A percentile compares a stretch with the other conserved stretches of the same genome.
These are phyloP conservation scores for Azorinus chamasolen DNA, from an alignment of 2,888 invertebrate genomes.

Conservation along the genomic window DNA sequence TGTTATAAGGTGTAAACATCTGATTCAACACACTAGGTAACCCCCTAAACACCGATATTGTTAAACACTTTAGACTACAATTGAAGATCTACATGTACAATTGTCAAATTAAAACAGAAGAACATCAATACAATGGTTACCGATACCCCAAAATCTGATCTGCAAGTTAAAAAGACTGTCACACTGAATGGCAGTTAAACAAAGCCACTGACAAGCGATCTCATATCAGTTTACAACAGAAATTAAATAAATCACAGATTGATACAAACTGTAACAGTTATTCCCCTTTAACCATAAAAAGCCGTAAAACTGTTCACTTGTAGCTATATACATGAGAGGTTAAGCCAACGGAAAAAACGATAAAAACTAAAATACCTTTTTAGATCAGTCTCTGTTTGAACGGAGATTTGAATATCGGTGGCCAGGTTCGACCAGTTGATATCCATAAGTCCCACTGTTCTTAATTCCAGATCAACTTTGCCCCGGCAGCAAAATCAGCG, in stretches of 20 bases:
- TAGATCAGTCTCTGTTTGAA: slow-evolving; percentile 69
- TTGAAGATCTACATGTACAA: too few relatives aligned
- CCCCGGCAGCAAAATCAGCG: slow-evolving; percentile 40
- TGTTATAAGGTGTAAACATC: slow-evolving; percentile 17
- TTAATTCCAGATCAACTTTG: slow-evolving; percentile 15
- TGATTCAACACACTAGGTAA: slow-evolving; percentile 37
- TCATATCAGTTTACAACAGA: slow-evolving; percentile 4
- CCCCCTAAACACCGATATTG: slow-evolving; percentile 11
- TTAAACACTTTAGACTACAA: not conserved
- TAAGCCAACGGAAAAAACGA: not conserved
- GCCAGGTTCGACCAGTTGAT: slow-evolving; percentile 68
- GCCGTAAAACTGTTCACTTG: slow-evolving; percentile 16
- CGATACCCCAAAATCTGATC: not conserved
- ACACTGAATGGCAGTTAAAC: slow-evolving; percentile 3
- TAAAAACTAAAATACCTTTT: slow-evolving; percentile 53
- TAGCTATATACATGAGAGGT: not conserved
- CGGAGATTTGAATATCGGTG: slow-evolving; percentile 73
- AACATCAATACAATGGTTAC: slow-evolving; percentile 1
- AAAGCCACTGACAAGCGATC: not conserved
- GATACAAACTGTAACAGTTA: slow-evolving; percentile 36
- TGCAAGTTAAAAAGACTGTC: too few relatives aligned
- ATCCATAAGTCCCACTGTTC: slow-evolving; percentile 57
- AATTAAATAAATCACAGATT: slow-evolving; percentile 19
- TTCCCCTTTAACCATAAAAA: slow-evolving; percentile 51
- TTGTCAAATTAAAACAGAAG: not conserved